A percentile compares a stretch with the other conserved stretches of the same genome.
phyloP scores from a whole-genome alignment of 92 coral and sea anemone species.

The Micromussa lordhowensis region DNA sequence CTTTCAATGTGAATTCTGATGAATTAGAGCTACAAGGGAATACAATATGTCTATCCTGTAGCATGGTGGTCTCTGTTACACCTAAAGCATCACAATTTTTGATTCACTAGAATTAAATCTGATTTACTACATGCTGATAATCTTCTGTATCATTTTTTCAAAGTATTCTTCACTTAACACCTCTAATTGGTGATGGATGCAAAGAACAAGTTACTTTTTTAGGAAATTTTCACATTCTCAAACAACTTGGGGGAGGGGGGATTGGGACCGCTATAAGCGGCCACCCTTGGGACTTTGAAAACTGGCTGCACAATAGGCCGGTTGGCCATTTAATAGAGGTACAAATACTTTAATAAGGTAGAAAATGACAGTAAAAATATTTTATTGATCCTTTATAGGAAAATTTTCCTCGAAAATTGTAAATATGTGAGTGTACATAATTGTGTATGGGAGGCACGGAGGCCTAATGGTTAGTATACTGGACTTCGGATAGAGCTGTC shows the following conservation, averaged over 20 bases:
- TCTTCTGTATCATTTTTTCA: not conserved
- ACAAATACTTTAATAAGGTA: not conserved
- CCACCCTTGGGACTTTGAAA: not conserved
- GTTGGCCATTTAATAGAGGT: not conserved
- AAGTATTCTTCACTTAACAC: not conserved
- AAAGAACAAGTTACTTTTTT: not conserved
- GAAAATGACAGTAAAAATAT: not conserved
- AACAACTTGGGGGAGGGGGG: not conserved
- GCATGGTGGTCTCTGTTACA: not conserved
- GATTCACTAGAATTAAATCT: not conserved
- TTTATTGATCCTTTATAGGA: not conserved
- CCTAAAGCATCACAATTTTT: not conserved
- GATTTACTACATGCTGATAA: not conserved
- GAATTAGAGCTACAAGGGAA: not conserved
- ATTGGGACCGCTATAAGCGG: not conserved
- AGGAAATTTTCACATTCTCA: not conserved
- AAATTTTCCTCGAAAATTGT: not conserved
- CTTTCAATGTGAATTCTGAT: not conserved
- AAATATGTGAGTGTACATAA: not conserved
- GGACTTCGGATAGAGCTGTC: not conserved
- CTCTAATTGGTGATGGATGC: not conserved
- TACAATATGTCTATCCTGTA: not conserved
- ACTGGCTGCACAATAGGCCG: not conserved
- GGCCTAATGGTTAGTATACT: not conserved
- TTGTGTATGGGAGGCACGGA: too few relatives aligned